These are phyloP conservation scores for Druon quercuslanigerum DNA, from an alignment of 1,140 invertebrate genomes.

Conservation along the genomic window DNA sequence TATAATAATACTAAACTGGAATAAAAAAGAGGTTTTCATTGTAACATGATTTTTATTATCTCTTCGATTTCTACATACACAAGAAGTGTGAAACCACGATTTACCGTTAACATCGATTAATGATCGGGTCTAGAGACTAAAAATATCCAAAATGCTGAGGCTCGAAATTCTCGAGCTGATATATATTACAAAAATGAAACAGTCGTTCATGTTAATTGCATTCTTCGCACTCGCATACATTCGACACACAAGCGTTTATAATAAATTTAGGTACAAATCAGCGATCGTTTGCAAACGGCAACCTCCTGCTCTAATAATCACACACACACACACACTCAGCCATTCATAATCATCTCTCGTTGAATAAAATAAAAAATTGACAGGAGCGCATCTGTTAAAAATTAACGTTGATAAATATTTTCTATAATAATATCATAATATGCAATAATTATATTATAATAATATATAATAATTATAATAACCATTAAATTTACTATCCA, in stretches of 20 bases:
- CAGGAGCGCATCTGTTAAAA: constrained; percentile 30
- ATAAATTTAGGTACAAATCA: constrained; percentile 15
- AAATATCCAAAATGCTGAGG: background rate
- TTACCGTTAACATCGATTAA: constrained; percentile 53
- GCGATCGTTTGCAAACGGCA: background rate
- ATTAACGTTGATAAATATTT: constrained; percentile 59
- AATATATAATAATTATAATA: constrained; percentile 41
- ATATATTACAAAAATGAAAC: constrained; percentile 35
- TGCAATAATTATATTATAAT: constrained; percentile 47
- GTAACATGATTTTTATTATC: constrained; percentile 62
- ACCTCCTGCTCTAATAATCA: background rate
- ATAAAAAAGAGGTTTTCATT: constrained; percentile 31
- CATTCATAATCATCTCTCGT: background rate
- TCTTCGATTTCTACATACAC: constrained; percentile 57
- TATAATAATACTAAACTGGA: background rate
- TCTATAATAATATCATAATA: constrained; percentile 45
- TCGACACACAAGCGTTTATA: no score
- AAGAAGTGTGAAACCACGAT: constrained; percentile 51
- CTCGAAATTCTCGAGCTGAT: constrained; percentile 27
- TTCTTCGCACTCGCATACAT: constrained; percentile 15
- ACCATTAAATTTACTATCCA: constrained; percentile 14
- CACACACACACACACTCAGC: constrained; percentile 9
- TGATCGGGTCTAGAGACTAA: constrained; percentile 36
- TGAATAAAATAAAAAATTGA: constrained; percentile 13
- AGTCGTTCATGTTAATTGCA: constrained; percentile 37